Evolutionary conservation across 2,888 invertebrate species (phyloP).

Genomic region (Temnothorax ravouxi): DNA sequence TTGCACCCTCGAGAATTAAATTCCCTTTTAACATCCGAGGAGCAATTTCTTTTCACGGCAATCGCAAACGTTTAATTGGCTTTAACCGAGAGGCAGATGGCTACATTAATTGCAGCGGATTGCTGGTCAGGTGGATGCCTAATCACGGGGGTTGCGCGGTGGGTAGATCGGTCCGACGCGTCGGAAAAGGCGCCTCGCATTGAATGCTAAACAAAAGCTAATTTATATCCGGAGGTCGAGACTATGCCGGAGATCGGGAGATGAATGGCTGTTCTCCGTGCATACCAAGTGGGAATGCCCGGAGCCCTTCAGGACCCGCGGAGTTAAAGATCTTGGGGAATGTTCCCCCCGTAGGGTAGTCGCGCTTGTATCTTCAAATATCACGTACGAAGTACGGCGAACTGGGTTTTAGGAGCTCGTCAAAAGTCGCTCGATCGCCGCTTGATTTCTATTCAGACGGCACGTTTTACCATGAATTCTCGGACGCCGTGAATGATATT

Average conservation of each 20-base stretch:
- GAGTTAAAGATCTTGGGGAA: conserved; percentile 81
- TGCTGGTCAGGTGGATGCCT: conserved; percentile 73
- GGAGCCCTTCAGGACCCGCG: conserved; percentile 71
- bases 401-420: conserved; percentile 51
- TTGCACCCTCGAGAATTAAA: conserved; percentile 77
- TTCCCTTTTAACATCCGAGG: conserved; percentile 76
- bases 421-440: conserved; percentile 59
- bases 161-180: conserved; percentile 61
- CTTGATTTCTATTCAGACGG: conserved; percentile 58
- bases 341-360: conserved; percentile 64
- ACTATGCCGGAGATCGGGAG: conserved; percentile 85
- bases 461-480: conserved; percentile 24
- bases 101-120: conserved; percentile 84
- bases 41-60: conserved; percentile 80
- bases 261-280: conserved; percentile 85
- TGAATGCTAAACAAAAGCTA: conserved; percentile 87
- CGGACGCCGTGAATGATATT: conserved; percentile 29
- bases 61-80: conserved; percentile 81
- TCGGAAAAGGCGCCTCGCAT: conserved; percentile 81
- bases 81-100: conserved; percentile 73
- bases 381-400: conserved; percentile 54
- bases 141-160: conserved; percentile 67
- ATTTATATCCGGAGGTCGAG: conserved; percentile 86
- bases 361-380: conserved; percentile 66
- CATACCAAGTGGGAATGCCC: conserved; percentile 82